phyloP scores from a whole-genome alignment of 2,797 vertebrate genomes.

The Cephalopachus bancanus region DNA sequence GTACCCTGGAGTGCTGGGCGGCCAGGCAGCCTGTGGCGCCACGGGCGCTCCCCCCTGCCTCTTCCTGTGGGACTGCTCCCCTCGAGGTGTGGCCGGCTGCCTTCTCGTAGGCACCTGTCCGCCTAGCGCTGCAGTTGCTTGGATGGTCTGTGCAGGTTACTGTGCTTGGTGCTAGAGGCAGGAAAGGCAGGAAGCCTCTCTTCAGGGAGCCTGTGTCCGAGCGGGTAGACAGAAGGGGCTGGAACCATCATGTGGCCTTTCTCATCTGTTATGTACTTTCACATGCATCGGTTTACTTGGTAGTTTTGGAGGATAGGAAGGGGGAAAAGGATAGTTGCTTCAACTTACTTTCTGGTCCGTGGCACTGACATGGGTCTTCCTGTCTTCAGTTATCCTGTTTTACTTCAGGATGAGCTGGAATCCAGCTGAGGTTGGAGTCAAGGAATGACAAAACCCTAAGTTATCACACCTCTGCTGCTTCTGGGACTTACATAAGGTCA shows the following conservation, averaged over 20 bases:
- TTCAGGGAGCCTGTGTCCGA: background rate
- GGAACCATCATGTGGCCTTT: conserved; percentile 8
- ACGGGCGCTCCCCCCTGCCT: background rate
- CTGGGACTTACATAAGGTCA: conserved; percentile 49
- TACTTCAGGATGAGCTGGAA: conserved; percentile 66
- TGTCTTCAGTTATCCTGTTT: conserved; percentile 33
- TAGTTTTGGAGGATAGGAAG: conserved; percentile 32
- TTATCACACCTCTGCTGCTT: background rate
- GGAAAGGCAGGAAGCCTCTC: background rate
- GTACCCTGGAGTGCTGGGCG: background rate
- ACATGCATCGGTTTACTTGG: background rate
- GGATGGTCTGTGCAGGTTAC: background rate
- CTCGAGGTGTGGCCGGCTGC: background rate
- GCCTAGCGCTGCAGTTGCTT: background rate
- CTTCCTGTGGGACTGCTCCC: background rate
- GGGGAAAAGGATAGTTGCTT: background rate
- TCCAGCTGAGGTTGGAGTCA: background rate
- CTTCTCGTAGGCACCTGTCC: background rate
- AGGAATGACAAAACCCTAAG: conserved; percentile 13
- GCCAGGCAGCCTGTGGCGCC: too few species aligned
- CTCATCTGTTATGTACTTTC: background rate
- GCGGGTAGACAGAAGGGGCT: background rate
- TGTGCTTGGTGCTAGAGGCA: background rate
- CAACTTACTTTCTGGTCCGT: background rate
- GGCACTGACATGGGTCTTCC: background rate